Percentiles rank a stretch among this genome's conserved stretches.
Evolutionary conservation across 2,888 invertebrate genomes (phyloP).

Genomic region (Suillia variegata): DNA sequence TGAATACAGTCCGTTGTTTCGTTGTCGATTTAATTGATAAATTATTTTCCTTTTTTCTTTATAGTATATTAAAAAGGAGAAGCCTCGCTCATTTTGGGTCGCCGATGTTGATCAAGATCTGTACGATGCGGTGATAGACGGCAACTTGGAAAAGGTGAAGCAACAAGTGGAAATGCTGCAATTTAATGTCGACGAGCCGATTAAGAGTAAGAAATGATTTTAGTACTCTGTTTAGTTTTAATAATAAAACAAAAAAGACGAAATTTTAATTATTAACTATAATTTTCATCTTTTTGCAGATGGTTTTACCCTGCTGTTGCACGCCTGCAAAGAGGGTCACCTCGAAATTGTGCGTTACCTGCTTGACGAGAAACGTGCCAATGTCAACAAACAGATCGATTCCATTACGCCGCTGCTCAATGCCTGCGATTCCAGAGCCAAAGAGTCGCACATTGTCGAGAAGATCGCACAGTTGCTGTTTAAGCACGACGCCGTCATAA

Average conservation of each 20-base stretch:
- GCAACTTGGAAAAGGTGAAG: constrained; percentile 37
- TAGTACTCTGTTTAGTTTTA: neutral
- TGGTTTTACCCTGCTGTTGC: constrained; percentile 43
- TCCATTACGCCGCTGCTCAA: constrained; percentile 51
- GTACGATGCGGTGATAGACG: constrained; percentile 37
- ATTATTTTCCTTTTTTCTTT: neutral
- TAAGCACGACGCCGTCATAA: constrained; percentile 46
- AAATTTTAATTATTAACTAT: neutral
- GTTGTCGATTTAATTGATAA: too few species aligned
- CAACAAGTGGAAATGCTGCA: constrained; percentile 36
- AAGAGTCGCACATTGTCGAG: constrained; percentile 36
- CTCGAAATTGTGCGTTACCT: constrained; percentile 48
- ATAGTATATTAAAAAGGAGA: constrained; percentile 20
- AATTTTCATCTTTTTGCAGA: too few species aligned
- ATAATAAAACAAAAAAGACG: too few species aligned
- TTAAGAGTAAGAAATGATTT: constrained; percentile 30
- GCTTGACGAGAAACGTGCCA: constrained; percentile 39
- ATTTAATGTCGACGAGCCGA: constrained; percentile 35
- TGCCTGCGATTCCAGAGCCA: constrained; percentile 43
- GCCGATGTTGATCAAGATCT: constrained; percentile 37
- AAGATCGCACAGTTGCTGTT: constrained; percentile 47
- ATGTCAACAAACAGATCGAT: constrained; percentile 51
- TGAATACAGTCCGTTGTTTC: too few species aligned
- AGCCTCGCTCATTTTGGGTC: constrained; percentile 13
- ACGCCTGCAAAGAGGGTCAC: constrained; percentile 47